Conservation (phyloP, 2,797 vertebrate species). For the Ctenosaura bakeri region DNA sequence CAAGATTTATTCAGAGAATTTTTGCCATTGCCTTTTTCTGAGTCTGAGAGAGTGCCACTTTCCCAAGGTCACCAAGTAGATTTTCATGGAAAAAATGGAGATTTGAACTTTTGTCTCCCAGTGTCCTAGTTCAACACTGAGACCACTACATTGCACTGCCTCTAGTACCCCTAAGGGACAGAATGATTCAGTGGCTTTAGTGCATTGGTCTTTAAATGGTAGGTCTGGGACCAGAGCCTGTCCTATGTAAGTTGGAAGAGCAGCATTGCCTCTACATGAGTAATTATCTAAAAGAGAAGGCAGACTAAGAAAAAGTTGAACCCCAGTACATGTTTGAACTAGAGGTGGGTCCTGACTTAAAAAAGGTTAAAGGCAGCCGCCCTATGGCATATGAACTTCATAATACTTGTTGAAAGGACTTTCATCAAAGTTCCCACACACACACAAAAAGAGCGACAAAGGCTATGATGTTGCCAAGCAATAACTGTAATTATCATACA, state of each 20-base stretch:
- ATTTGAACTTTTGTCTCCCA: too few relatives aligned
- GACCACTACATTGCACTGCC: too few relatives aligned
- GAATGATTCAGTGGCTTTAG: neutral
- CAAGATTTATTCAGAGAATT: too few relatives aligned
- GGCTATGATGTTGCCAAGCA: slow-evolving; percentile 38
- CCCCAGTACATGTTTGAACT: neutral
- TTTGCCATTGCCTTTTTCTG: too few relatives aligned
- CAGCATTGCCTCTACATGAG: neutral
- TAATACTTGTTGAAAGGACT: neutral
- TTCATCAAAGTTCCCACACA: neutral
- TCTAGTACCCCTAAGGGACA: too few relatives aligned
- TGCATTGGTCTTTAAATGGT: neutral
- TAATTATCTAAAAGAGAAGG: neutral
- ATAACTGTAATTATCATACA: slow-evolving; percentile 14
- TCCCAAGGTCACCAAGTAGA: too few relatives aligned
- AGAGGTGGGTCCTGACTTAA: neutral
- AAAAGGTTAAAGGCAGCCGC: neutral
- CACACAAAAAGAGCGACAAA: slow-evolving; percentile 41
- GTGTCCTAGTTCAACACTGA: too few relatives aligned
- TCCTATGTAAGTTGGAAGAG: neutral
- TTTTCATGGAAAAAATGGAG: too few relatives aligned
- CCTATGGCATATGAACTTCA: neutral
- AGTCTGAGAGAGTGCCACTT: too few relatives aligned
- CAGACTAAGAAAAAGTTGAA: neutral
- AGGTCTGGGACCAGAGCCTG: neutral